Evolutionary conservation across 2,797 vertebrate genomes (phyloP), one percentile per base, ranked within the genome.

Genomic region (Poliocrania exsul): DNA sequence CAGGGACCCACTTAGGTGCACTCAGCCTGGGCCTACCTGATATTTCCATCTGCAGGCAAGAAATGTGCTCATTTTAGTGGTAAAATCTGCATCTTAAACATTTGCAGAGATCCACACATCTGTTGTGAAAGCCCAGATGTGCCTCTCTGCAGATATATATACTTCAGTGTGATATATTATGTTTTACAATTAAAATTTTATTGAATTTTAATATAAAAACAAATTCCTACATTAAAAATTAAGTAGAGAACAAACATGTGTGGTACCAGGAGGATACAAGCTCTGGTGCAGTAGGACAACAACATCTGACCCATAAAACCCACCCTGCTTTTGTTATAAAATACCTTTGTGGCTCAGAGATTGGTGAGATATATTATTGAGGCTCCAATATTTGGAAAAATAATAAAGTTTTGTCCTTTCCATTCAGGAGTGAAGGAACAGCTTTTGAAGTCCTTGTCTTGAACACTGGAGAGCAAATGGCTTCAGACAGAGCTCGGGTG

Each of bases 121-220:
- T 96, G 96, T 86, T 95, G 93, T 97, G 95, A 97, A 97, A 96
- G 35, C 94, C 74, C 95, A 97, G 95, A 95, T 97, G 96, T 88
- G 94, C 70, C 66, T 93, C 95, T 97, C 94, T 35, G 38, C 40
- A 95, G 92, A 97, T 96, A 94, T 91, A 92, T 96, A 95, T 88
- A 95, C 94, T 97, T 96, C 79, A 70, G 31, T 37, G 65, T 85
- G 95, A 97, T 95, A 93, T 96, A 96, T 95, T 96, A 77, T 87
- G 93, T 93, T 96, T 96, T 91, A 97, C 93, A 97, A 97, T 97
- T 97, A 97, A 97, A 95, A 58, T 96, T 96, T 95, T 97, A 96
- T 95, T 95, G 96, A 96, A 95, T 97, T 97, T 97, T 97, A 97
- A 97, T 97, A 97, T 95, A 96, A 96, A 97, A 97, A 95, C 95